phyloP scores from a whole-genome alignment of 2,113 vertebrate species.

The Pelodiscus sinensis region DNA sequence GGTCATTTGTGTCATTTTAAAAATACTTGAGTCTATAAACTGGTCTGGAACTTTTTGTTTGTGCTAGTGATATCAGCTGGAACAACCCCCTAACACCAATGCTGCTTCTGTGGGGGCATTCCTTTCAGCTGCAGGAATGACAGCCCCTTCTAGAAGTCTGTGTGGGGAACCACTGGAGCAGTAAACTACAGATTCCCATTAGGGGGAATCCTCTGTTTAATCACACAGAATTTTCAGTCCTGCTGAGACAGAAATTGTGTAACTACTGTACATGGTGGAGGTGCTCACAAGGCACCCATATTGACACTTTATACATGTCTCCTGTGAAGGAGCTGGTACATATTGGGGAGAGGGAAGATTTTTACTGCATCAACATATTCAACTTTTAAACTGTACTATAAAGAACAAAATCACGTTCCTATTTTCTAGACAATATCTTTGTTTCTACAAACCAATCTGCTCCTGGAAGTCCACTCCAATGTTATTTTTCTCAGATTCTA shows the following conservation, averaged over 20 bases:
- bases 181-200: not conserved
- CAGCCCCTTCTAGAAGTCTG: not conserved
- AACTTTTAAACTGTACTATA: not conserved
- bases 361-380: not conserved
- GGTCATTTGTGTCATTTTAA: conserved; percentile 45
- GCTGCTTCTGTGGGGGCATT: not conserved
- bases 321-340: not conserved
- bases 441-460: not conserved
- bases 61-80: not conserved
- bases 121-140: not conserved
- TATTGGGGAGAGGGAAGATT: not conserved
- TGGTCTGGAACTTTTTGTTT: not conserved
- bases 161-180: not conserved
- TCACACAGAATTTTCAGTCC: not conserved
- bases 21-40: not conserved
- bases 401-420: not conserved
- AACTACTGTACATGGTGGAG: not conserved
- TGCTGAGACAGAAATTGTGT: not conserved
- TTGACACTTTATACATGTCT: not conserved
- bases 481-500: not conserved
- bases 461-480: not conserved
- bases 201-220: conserved; percentile 1
- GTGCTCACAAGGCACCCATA: not conserved
- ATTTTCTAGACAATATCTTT: not conserved
- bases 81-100: not conserved